Base-by-base conservation (phyloP, 2,113 vertebrate species). In the Gymnocephalus cernua region DNA sequence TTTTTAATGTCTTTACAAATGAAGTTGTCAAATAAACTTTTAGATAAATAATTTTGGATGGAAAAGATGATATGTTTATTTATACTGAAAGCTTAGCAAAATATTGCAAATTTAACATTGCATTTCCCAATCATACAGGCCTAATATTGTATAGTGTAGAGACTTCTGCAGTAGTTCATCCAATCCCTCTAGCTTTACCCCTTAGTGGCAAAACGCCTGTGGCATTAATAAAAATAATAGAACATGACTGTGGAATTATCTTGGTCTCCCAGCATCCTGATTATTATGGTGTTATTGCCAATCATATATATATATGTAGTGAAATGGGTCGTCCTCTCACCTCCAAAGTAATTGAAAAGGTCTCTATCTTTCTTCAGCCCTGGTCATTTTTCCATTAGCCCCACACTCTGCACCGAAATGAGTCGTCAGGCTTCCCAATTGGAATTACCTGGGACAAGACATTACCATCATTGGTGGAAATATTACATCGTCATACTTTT, bases 341-440 rank as follows among this genome's bases (percentile, higher is more conserved):
- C 77, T 77, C 72, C 59, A 56, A 48, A 87, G 83, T 90, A 93
- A 93, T 90, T 92, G 79, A 88, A 88, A 87, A 86, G 85, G 79
- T 83, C 64, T 87, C 72, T 57, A 68, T 90, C 88, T 87, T 79
- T 77, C 81, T 54, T 61, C 65, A 83, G 78, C 65, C 65, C 54
- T 73, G 87, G 88, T 88, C 89, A 91, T 80, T 87, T 89, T 91
- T 68, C 72, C 79, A 91, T 93, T 92, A 90, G 69, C 82, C 21
- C 75, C 35, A 77, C 65, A 67, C 61, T 83, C 80, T 38, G 44
- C 48, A 12, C 68, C 53, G 45, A 87, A 92, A 91, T 91, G 84
- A 92, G 78, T 86, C 72, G 45, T 91, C 84, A 83, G 53, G 73
- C 82, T 81, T 76, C 59, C 68, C 58, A 83, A 25, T 44, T 80